A percentile compares a stretch with the other conserved stretches of the same genome.
phyloP scores from a whole-genome alignment of 2,888 invertebrate genomes.

The Papilio gigon region DNA sequence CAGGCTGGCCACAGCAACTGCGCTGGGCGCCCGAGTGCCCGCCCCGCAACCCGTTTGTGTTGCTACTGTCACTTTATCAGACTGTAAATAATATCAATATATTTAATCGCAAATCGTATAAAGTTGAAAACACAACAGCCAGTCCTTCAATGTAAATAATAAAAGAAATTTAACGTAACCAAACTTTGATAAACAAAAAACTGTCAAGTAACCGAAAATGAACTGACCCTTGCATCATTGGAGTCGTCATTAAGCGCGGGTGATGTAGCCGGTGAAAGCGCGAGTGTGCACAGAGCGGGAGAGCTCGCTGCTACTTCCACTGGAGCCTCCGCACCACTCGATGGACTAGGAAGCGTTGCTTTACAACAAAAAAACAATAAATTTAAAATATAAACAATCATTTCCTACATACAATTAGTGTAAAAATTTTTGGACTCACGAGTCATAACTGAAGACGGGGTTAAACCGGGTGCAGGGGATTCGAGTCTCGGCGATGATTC shows the following conservation, averaged over 20 bases:
- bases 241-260: constrained; percentile 71
- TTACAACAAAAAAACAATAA: constrained; percentile 36
- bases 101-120: neutral
- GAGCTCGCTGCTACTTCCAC: constrained; percentile 54
- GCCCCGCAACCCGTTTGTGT: constrained; percentile 93
- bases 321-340: constrained; percentile 70
- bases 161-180: too few species aligned
- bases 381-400: constrained; percentile 27
- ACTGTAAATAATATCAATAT: constrained; percentile 53
- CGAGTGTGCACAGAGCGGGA: constrained; percentile 55
- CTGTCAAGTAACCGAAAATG: too few species aligned
- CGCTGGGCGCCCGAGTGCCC: neutral
- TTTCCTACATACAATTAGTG: neutral
- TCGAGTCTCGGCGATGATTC: constrained; percentile 89
- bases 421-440: constrained; percentile 59
- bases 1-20: constrained; percentile 58
- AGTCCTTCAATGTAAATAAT: too few species aligned
- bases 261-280: constrained; percentile 64
- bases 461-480: constrained; percentile 82
- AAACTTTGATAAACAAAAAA: neutral
- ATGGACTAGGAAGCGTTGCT: constrained; percentile 72
- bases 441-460: constrained; percentile 72
- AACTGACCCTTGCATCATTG: constrained; percentile 65
- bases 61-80: constrained; percentile 89
- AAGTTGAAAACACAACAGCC: neutral